Evolutionary conservation across 1,140 invertebrate genomes (phyloP).

Genomic region (Drosophila mojavensis): DNA sequence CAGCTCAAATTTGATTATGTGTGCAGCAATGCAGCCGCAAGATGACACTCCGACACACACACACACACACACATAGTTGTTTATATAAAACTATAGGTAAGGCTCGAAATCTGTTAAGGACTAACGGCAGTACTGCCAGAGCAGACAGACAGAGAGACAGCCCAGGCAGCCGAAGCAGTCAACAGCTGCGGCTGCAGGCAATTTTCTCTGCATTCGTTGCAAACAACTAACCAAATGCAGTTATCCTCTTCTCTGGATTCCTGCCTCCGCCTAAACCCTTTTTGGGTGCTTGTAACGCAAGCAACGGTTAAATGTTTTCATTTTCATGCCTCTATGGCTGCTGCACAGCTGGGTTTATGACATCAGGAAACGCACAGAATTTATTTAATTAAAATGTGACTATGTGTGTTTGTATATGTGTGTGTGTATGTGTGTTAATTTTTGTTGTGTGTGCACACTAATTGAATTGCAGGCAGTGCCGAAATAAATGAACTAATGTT

Average conservation of each 20-base stretch:
- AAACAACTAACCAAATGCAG: constrained; percentile 54
- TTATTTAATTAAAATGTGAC: constrained; percentile 76
- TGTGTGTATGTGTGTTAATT: constrained; percentile 13
- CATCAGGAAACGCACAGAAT: constrained; percentile 74
- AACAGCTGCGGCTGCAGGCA: constrained; percentile 46
- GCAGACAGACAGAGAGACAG: background rate
- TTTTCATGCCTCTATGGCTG: constrained; percentile 58
- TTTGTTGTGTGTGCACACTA: constrained; percentile 54
- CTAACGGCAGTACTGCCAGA: constrained; percentile 34
- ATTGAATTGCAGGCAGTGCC: constrained; percentile 67
- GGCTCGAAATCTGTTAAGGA: constrained; percentile 65
- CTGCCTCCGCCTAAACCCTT: background rate
- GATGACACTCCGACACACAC: constrained; percentile 6
- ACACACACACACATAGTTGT: constrained; percentile 3
- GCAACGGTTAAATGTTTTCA: constrained; percentile 77
- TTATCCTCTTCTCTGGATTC: background rate
- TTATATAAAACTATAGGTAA: constrained; percentile 4
- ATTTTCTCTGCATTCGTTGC: constrained; percentile 73
- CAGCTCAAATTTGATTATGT: constrained; percentile 76
- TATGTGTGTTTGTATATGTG: constrained; percentile 18
- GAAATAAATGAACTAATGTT: constrained; percentile 56
- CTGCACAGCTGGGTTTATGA: constrained; percentile 64
- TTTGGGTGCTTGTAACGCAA: constrained; percentile 46
- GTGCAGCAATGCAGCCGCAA: constrained; percentile 35
- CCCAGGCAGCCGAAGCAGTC: background rate